These are phyloP conservation scores for Sylvilagus bachmani DNA, from an alignment of 2,113 vertebrate species.

Conservation along the genomic window DNA sequence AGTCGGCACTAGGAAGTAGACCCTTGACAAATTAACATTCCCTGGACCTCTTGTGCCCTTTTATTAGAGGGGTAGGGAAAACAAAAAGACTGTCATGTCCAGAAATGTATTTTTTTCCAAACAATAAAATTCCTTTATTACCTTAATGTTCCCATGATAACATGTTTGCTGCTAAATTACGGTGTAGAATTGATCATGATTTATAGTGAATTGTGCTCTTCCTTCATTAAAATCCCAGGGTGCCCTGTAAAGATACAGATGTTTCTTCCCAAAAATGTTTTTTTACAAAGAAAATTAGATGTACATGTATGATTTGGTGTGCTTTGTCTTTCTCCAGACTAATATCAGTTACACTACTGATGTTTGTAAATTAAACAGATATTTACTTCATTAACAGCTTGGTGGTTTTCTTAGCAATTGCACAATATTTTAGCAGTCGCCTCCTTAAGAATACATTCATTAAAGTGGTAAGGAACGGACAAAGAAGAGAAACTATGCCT, in stretches of 20 bases:
- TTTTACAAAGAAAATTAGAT: conserved; percentile 90
- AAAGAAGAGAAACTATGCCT: background rate
- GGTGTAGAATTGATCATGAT: conserved; percentile 95
- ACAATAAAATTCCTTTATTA: conserved; percentile 96
- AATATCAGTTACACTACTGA: conserved; percentile 98
- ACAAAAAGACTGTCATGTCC: conserved; percentile 92
- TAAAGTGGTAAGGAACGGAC: background rate
- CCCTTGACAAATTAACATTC: conserved; percentile 91
- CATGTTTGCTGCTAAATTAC: conserved; percentile 99
- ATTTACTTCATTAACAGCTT: conserved; percentile 94
- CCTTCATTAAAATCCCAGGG: conserved; percentile 91
- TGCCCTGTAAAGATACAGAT: conserved; percentile 91
- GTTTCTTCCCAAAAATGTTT: conserved; percentile 86
- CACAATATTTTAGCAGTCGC: conserved; percentile 46
- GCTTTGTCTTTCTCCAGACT: conserved; percentile 95
- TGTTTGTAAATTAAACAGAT: conserved; percentile 99
- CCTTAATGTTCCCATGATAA: conserved; percentile 94
- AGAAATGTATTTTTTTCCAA: conserved; percentile 96
- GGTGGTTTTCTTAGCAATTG: conserved; percentile 87
- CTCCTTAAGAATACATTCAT: conserved; percentile 65
- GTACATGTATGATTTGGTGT: conserved; percentile 95
- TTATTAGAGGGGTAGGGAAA: background rate
- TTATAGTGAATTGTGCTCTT: conserved; percentile 93
- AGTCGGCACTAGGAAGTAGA: conserved; percentile 93
- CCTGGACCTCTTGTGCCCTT: conserved; percentile 88